phyloP scores from a whole-genome alignment of 2,888 invertebrate genomes.

The Galeopsomyia nigrocyanea region DNA sequence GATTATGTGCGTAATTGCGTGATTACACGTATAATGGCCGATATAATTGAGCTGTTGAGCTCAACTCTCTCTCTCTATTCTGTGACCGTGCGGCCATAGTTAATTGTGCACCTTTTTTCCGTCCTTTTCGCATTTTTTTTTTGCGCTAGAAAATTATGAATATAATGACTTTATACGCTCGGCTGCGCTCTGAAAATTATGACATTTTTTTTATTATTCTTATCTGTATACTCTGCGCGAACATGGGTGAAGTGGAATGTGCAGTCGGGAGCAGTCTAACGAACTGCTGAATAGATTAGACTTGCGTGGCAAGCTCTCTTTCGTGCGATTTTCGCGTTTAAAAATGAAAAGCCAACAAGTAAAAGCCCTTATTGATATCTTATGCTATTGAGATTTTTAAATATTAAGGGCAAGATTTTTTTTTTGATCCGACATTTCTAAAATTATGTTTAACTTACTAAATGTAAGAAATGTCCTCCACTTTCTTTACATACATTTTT shows the following conservation, averaged over 20 bases:
- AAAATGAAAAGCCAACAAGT: too few species aligned
- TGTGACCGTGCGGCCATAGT: conserved; percentile 6
- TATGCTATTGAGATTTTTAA: too few species aligned
- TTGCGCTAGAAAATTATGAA: conserved; percentile 25
- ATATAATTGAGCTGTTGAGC: conserved; percentile 47
- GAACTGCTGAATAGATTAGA: conserved; percentile 16
- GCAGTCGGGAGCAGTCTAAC: conserved; percentile 19
- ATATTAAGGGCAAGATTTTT: too few species aligned
- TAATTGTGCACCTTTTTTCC: conserved; percentile 11
- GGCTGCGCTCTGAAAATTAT: conserved; percentile 28
- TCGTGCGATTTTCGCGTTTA: not conserved
- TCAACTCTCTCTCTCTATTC: not conserved
- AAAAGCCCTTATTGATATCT: too few species aligned
- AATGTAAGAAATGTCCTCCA: too few species aligned
- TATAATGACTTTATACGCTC: conserved; percentile 42
- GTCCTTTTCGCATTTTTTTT: conserved; percentile 4
- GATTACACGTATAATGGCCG: conserved; percentile 47
- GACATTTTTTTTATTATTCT: conserved; percentile 18
- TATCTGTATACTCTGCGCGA: not conserved
- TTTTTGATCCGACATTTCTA: too few species aligned
- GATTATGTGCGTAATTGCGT: conserved; percentile 48
- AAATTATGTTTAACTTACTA: too few species aligned
- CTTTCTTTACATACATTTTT: too few species aligned
- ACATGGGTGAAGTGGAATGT: not conserved
- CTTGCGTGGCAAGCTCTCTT: not conserved